These are phyloP conservation scores for Gryllus bimaculatus DNA, from an alignment of 1,140 invertebrate species.

Conservation along the genomic window DNA sequence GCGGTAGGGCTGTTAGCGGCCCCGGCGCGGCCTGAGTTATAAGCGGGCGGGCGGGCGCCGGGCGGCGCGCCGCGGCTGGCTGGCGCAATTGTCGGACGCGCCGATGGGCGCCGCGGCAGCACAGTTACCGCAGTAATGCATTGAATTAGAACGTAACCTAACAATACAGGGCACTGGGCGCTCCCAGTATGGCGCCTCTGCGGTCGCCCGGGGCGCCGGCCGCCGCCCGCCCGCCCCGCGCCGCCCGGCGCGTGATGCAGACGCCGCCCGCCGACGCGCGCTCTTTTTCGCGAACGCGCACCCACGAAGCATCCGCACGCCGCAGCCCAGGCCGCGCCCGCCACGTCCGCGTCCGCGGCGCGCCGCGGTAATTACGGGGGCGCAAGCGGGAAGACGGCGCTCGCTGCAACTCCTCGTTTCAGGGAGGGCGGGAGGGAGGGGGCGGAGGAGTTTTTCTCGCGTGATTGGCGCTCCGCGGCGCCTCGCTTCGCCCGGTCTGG, in stretches of 20 bases:
- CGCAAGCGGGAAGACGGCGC: background rate
- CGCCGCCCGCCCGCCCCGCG: too few relatives aligned
- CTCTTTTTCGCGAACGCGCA: background rate
- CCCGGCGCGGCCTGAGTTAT: background rate
- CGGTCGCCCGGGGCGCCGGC: background rate
- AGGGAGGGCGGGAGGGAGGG: too few relatives aligned
- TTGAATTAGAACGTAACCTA: background rate
- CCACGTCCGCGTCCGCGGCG: background rate
- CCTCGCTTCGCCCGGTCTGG: too few relatives aligned
- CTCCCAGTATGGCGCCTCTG: background rate
- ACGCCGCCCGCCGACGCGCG: too few relatives aligned
- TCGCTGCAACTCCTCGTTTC: background rate
- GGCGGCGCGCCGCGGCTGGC: too few relatives aligned
- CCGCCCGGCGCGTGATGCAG: background rate
- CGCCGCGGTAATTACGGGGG: background rate
- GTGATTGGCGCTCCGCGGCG: background rate
- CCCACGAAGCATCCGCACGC: too few relatives aligned
- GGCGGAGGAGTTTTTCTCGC: background rate
- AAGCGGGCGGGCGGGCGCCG: background rate
- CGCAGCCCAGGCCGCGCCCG: background rate
- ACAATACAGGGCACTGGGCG: background rate
- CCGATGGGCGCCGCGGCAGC: conserved; percentile 1
- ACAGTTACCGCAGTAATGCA: conserved; percentile 3
- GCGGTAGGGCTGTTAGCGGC: conserved; percentile 1
- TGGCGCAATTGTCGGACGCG: conserved; percentile 2